Base-by-base conservation (phyloP, 2,888 invertebrate species). In the Blastobasis lacticolella region DNA sequence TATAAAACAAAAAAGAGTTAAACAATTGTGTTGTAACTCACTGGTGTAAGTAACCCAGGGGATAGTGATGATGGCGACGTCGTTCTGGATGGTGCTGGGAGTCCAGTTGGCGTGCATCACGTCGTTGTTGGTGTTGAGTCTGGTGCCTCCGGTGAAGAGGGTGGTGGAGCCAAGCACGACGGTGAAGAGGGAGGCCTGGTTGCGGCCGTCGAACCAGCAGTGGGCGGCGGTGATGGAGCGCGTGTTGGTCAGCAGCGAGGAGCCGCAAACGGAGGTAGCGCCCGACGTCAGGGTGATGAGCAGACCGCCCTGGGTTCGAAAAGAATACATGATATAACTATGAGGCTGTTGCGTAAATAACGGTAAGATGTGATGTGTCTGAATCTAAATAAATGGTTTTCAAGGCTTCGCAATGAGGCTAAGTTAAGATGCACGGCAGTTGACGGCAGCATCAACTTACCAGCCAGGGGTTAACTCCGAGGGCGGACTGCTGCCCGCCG, bases 181-280 rank as follows among this genome's bases (percentile, higher is more conserved):
- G 36, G 41, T 47, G 23, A 60, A 49, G 5, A 10, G 6, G 0
- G 4, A 3, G 0, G 57, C 57, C n/a, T 49, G 51, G 8, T 50
- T 38, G 5, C 10, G 23, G 37, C 59, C 57, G 48, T 57, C 57
- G 41, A 10, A 38, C 56, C 56, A 57, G 49, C 59, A 59, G 42
- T 59, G 57, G 6, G 57, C 59, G 6, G 59, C 59, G 4, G 58
- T 62, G 7, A 59, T 47, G 1, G 58, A 40, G 43, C 64, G 66
- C 36, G 62, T 62, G 52, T 61, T 58, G 41, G 61, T 53, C 3
- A 60, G 52, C 45, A 83, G 71, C 45, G 75, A 74, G 4, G 56
- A 54, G 0, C 63, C 64, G 48, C 60, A 61, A 6, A 67, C 61
- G 9, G 60, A 59, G 5, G 55, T 55, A 5, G 10, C 38, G 6